phyloP scores from a whole-genome alignment of 2,888 invertebrate genomes.

The Archips xylosteana region DNA sequence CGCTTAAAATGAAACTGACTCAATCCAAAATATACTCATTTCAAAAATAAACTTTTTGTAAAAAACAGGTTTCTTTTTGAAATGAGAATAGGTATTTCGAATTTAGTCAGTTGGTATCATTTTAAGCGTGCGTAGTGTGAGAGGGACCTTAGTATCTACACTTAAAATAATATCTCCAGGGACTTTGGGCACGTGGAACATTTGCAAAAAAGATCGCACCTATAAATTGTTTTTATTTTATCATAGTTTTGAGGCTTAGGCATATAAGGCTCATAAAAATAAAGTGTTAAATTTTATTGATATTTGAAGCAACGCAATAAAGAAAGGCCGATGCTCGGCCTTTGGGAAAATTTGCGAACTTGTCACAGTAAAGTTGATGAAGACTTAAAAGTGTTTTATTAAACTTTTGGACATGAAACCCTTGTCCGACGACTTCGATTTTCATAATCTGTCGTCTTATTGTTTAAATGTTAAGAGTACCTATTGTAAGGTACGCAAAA shows the following conservation, averaged over 20 bases:
- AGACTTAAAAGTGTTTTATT: not conserved
- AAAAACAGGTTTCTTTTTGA: no score
- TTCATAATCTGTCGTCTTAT: not conserved
- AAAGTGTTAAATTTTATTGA: slow-evolving; percentile 9
- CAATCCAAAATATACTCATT: no score
- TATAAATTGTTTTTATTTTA: slow-evolving; percentile 9
- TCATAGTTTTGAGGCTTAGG: not conserved
- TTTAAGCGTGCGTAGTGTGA: no score
- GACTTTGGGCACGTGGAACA: not conserved
- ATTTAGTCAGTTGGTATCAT: no score
- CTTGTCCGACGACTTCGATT: not conserved
- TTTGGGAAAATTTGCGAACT: not conserved
- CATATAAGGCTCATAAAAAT: not conserved
- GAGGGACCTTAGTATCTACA: no score
- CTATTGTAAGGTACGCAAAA: no score
- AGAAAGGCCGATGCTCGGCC: not conserved
- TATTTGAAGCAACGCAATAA: not conserved
- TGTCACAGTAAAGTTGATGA: not conserved
- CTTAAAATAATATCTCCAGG: not conserved
- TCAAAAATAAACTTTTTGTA: no score
- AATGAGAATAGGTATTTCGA: no score
- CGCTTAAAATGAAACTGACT: no score
- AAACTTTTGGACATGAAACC: not conserved
- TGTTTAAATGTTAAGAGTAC: not conserved
- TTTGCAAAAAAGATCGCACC: not conserved